Evolutionary conservation across 2,797 vertebrate species (phyloP), one percentile per base, ranked within the genome.

Genomic region (Phylloscopus collybita): DNA sequence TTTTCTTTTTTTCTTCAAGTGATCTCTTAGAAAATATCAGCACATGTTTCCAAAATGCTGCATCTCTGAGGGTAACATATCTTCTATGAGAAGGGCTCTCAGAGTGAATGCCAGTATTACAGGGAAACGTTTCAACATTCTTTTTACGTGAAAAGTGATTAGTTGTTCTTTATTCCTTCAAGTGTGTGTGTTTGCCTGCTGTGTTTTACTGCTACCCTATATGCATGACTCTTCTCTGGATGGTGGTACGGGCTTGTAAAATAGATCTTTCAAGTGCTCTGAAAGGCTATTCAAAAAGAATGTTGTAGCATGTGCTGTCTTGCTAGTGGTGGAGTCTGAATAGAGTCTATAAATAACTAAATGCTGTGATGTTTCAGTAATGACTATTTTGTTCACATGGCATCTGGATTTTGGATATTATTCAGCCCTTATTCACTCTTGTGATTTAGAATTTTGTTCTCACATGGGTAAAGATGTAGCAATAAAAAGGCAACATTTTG

Each of bases 331-430:
- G 14, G 27, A 56, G 34, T n/a, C 56, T 96, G 82, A 92, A 92
- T 73, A 25, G 72, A 26, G 27, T 67, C 74, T 90, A 92, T 94
- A 95, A 95, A 96, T 95, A 96, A 64, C 69, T 79, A 51, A 94
- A 67, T 66, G 22, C 61, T 74, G 19, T 36, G 54, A 74, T 74
- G 38, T 76, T 81, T 91, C 57, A 47, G 47, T 81, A 95, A 79
- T 42, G 18, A 76, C 29, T 91, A 16, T 75, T 93, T 91, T 95
- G 62, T 79, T 92, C 90, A 90, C 26, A 50, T 27, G 34, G 38
- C 87, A 93, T 90, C 86, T 95, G 95, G 80, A 73, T 88, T 95
- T 93, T 90, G 67, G 38, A 57, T 71, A 21, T 72, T 86, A 75
- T 90, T 90, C 80, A 86, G 29, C 47, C 40, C 7, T 83, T 61